Evolutionary conservation across 2,797 vertebrate genomes (phyloP), one percentile per base, ranked within the genome.

Genomic region (Pipistrellus pipistrellus): DNA sequence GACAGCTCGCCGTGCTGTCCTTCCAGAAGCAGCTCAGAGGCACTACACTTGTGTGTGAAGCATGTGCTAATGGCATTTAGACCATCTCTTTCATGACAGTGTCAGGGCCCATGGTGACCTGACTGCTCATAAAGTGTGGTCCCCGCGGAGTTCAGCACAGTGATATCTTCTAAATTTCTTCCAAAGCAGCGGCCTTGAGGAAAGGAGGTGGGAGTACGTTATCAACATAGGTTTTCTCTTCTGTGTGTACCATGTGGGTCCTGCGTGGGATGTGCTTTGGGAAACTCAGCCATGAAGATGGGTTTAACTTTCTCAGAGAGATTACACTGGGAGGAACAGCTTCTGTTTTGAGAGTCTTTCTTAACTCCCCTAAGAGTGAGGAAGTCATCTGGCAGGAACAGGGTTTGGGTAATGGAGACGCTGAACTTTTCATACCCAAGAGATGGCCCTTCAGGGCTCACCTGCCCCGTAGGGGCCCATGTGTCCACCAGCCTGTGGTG

Each of bases 381-480:
- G 30, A 17, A 2, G 4, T 57, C 30, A 13, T 72, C 51, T 27
- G 21, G 35, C 73, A 91, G 69, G 53, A 84, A 80, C 10, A 4
- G 57, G 35, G 21, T 15, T 35, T 18, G 41, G 44, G 44, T 32
- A 21, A 75, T 25, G 25, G 53, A 48, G 38, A 85, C 13, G 35
- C 41, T 20, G 35, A 75, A 76, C 25, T 85, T 76, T 88, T 71
- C 53, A 13, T 30, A 17, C 8, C 8, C 21, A 4, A 76, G 46
- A 81, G 15, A 59, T 38, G 18, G 6, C 3, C 7, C 53, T 32
- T 23, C 15, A 51, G 32, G 46, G 8, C 62, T 68, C 3, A 17
- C 9, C 73, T 38, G 21, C 38, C 18, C 21, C n/a, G 0, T 10
- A 3, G 17, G 9, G 41, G 12, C 10, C 20, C 14, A 0, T 21